Evolutionary conservation across 2,113 vertebrate species (phyloP), one percentile per base, ranked within the genome.

Genomic region (Microtus ochrogaster): DNA sequence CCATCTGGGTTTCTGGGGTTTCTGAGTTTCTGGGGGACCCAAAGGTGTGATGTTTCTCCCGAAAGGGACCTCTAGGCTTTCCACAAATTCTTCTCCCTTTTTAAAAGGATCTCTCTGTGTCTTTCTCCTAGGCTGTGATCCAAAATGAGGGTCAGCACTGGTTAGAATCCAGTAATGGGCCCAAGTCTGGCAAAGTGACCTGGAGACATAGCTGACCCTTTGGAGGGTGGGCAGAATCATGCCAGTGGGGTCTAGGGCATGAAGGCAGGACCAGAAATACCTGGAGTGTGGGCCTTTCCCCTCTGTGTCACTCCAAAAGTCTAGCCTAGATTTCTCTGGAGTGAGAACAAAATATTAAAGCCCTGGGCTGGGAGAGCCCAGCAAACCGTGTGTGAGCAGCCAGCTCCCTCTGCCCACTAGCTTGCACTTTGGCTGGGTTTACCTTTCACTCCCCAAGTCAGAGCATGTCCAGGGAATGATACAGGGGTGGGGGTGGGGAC

Each of bases 341-440:
- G 70, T 13, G 39, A 81, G 84, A 28, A 92, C 39, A 82, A 21
- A 74, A n/a, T 84, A 76, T 76, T 86, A 81, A 74, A 89, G 52
- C 72, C 61, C 85, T 1, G 8, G 78, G 39, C 87, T 74, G 28
- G 44, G 79, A 93, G 70, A 90, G 33, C 58, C 66, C 88, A 90
- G 86, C 58, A 91, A 86, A 95, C 21, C 39, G 33, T 79, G 16
- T 9, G 12, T 16, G 84, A 76, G 21, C 33, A 1, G 0, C 44
- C 33, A 73, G 39, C 83, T 36, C 39, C 87, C 58, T 82, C 68
- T 81, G 61, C 21, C 52, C 21, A 30, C 83, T 63, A 66, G 41
- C 86, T 49, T 74, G 52, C 55, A 72, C 49, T 47, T 68, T 84
- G 92, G 33, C 77, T 96, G 81, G 66, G 61, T 66, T 88, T 58